Percentiles rank a stretch among this genome's conserved stretches.
Evolutionary conservation across 1,140 invertebrate genomes (phyloP).

Genomic region (Brachionus koreanus): DNA sequence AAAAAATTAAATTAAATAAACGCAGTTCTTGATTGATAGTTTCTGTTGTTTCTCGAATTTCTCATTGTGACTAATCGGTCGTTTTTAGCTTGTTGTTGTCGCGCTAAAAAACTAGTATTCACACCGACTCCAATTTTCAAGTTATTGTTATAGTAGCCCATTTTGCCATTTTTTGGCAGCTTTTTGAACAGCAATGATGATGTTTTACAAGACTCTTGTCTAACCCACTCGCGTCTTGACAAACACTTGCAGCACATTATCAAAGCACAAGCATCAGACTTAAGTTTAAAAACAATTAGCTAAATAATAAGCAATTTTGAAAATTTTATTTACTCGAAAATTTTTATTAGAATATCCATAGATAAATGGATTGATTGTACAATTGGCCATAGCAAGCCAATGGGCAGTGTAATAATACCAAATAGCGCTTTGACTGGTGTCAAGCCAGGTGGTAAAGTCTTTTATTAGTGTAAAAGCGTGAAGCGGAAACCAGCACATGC

Average conservation of each 20-base stretch:
- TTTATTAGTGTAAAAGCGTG: slow-evolving; percentile 48
- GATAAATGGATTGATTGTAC: slow-evolving; percentile 31
- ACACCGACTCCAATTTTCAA: slow-evolving; percentile 30
- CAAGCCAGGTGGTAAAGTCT: slow-evolving; percentile 39
- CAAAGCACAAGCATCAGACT: slow-evolving; percentile 37
- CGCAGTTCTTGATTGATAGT: background rate
- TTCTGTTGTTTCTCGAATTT: background rate
- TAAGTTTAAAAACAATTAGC: background rate
- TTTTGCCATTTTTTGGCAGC: slow-evolving; percentile 18
- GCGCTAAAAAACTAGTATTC: background rate
- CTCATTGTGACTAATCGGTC: background rate
- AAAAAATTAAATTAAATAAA: background rate
- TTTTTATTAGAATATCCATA: slow-evolving; percentile 41
- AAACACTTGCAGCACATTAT: slow-evolving; percentile 27
- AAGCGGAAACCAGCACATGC: slow-evolving; percentile 59
- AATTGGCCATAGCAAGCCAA: slow-evolving; percentile 41
- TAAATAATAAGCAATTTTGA: background rate
- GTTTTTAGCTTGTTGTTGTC: background rate
- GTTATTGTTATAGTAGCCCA: slow-evolving; percentile 41
- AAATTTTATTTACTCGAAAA: background rate
- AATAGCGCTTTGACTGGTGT: background rate
- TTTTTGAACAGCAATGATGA: slow-evolving; percentile 5
- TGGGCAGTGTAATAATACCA: slow-evolving; percentile 42
- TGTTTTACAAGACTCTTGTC: slow-evolving; percentile 37
- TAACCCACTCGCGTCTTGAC: slow-evolving; percentile 31